Evolutionary conservation across 2,888 invertebrate species (phyloP), one percentile per base, ranked within the genome.

Genomic region (Octonoba sinensis): DNA sequence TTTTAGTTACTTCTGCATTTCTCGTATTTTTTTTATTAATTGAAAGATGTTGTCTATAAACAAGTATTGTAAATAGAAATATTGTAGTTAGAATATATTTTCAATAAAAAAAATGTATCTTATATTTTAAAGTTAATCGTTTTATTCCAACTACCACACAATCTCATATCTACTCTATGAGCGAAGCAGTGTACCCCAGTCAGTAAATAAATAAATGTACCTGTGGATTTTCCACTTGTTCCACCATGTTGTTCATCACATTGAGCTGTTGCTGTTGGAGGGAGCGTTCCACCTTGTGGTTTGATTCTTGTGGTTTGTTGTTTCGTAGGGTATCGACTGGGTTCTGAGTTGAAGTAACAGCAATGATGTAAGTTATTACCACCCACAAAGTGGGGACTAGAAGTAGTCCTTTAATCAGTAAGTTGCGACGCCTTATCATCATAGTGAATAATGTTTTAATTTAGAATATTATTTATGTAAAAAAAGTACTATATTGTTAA

Each of bases 321-420:
- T 69, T 69, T 27, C 47, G 20, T 15, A 69, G 27, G 18, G 49
- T 65, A 54, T 74, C 81, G 12, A 36, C 56, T 3, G 73, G 46
- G 0, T 67, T 49, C n/a, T 59, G 66, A 16, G 20, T 57, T 46
- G 76, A 71, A 8, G 27, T 71, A 54, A 72, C 64, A 4, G 85
- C 77, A n/a, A 85, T 57, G n/a, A 85, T 64, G 27, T 84, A 74
- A 12, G 84, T 84, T 44, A 85, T 72, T n/a, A 84, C 47, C 20
- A 85, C 65, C 85, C 85, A 85, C 51, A 79, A 82, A 64, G 83
- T 62, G 0, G 84, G 83, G 15, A 85, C 74, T 11, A 85, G 74
- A n/a, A 85, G 27, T 3, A 85, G 57, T 20, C 82, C 71, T 60
- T 85, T 84, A 15, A 85, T 56, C 16, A 83, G 47, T 11, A 84